Evolutionary conservation across 92 coral and sea anemone genomes (phyloP), one percentile per base, ranked within the genome.

Genomic region (Bergia puertoricense): DNA sequence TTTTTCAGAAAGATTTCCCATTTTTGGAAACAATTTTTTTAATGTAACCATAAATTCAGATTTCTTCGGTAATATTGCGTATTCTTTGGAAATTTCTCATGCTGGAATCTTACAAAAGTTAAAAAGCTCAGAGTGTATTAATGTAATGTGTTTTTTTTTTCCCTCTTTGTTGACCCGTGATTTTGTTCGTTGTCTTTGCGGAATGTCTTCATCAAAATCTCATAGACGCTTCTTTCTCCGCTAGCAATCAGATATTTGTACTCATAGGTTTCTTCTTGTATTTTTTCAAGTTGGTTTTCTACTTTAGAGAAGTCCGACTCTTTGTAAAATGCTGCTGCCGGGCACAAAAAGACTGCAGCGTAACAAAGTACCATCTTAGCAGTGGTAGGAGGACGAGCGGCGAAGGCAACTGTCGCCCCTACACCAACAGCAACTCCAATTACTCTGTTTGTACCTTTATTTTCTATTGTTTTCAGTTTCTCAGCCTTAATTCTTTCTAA

Each of bases 401-500:
- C 18, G 0, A 43, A 40, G 41, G 48, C 18, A 1, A 43, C 65
- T 36, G 8, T 36, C 5, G 36, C 66, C 16, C 15, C 67, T 22
- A 66, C 5, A 4, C 82, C 82, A 48, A 1, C 82, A 10, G 41
- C 40, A 1, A 78, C 65, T 22, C 66, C 65, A 3, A 22, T 15
- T 22, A 48, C 57, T 4, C 7, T 23, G 15, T 56, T 40, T 10
- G 6, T 30, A 54, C 82, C 67, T 78, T 46, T 38, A 50, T 11
- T 78, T 79, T n/a, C 66, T 1, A n/a, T 79, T 16, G 30, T 42
- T 79, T 79, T 79, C 44, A 22, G 40, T 79, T 78, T 78, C 66
- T 78, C 82, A 13, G 22, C 9, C 66, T 78, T 22, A 20, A 46
- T 8, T 50, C 36, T n/a, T 5, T 46, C 66, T 36, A 50, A 5